Evolutionary conservation across 2,888 invertebrate species (phyloP).

Genomic region (Sphaerophoria rueppellii): DNA sequence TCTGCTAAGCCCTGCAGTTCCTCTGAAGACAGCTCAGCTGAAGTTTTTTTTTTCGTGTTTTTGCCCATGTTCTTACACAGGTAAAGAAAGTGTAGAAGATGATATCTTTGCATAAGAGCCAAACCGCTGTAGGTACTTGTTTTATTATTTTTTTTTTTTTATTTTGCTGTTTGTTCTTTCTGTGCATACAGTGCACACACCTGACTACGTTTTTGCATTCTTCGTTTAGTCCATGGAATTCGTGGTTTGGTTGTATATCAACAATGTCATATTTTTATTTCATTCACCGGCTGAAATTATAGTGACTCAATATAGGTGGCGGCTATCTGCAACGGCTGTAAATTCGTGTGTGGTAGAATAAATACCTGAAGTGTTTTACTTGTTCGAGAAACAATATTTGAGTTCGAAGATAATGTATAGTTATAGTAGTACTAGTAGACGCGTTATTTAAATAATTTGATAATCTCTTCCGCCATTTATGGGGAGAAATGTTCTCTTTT

Average conservation of each 20-base stretch:
- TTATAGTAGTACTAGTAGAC: neutral
- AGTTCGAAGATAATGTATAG: slow-evolving; percentile 19
- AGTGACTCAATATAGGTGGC: slow-evolving; percentile 16
- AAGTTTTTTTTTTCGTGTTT: neutral
- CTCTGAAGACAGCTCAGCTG: neutral
- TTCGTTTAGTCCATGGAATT: slow-evolving; percentile 13
- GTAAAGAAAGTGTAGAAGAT: slow-evolving; percentile 49
- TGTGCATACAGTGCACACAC: slow-evolving; percentile 15
- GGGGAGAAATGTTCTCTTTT: slow-evolving; percentile 58
- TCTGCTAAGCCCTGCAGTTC: neutral
- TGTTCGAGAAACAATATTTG: slow-evolving; percentile 20
- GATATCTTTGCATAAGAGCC: slow-evolving; percentile 42
- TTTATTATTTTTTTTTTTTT: no score
- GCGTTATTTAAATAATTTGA: slow-evolving; percentile 1
- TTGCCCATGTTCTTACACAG: slow-evolving; percentile 22
- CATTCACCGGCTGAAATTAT: slow-evolving; percentile 57
- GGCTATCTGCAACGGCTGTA: neutral
- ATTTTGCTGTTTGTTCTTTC: slow-evolving; percentile 1
- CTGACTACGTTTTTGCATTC: neutral
- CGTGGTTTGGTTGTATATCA: slow-evolving; percentile 14
- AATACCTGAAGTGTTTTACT: slow-evolving; percentile 1
- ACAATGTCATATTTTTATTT: slow-evolving; percentile 1
- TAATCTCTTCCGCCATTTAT: slow-evolving; percentile 59
- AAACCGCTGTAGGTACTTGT: neutral
- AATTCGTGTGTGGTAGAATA: neutral